These are phyloP conservation scores for Cyanistes caeruleus DNA, from an alignment of 2,113 vertebrate species.

Conservation along the genomic window DNA sequence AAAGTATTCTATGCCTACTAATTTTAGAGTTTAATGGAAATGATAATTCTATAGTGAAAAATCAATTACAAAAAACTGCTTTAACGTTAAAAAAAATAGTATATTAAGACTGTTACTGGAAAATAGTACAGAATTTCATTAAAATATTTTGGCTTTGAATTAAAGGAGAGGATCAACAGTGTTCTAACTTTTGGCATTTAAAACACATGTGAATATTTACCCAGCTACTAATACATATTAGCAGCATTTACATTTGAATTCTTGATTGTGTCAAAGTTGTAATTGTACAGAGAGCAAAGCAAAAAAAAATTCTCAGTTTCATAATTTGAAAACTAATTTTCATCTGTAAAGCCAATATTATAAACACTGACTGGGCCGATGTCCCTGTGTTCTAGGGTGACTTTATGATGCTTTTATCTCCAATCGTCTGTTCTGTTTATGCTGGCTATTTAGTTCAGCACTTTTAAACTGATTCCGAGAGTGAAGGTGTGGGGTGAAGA, in stretches of 20 bases:
- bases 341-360: background rate
- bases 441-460: background rate
- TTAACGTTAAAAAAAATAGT: conserved; percentile 33
- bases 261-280: background rate
- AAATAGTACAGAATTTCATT: conserved; percentile 3
- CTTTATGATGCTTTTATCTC: too few species aligned
- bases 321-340: background rate
- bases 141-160: conserved; percentile 14
- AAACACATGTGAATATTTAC: background rate
- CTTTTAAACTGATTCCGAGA: background rate
- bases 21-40: conserved; percentile 45
- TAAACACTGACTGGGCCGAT: fast-evolving
- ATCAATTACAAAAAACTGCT: conserved; percentile 29
- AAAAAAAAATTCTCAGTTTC: background rate
- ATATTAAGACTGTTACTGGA: background rate
- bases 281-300: background rate
- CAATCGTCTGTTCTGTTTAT: fast-evolving
- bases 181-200: background rate
- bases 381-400: too few species aligned
- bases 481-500: fast-evolving
- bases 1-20: background rate
- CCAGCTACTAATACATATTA: background rate
- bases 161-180: background rate
- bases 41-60: conserved; percentile 20
- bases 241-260: background rate